Evolutionary conservation across 2,888 invertebrate species (phyloP).

Genomic region (Zaprionus obscuricornis): DNA sequence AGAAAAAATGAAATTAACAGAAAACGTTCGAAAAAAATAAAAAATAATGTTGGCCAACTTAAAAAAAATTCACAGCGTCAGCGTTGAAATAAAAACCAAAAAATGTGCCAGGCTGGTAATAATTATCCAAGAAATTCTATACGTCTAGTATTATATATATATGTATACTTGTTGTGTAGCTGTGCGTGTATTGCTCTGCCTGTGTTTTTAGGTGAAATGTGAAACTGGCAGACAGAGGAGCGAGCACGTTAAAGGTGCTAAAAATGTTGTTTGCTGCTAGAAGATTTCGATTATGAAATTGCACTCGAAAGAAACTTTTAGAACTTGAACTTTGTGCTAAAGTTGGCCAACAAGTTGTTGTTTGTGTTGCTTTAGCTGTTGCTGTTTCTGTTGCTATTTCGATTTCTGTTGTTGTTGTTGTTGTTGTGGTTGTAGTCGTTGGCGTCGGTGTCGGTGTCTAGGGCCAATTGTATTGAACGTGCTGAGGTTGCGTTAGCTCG

Average conservation of each 20-base stretch:
- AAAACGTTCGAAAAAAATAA: conserved; percentile 19
- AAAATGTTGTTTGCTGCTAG: conserved; percentile 39
- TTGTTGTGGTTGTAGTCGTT: not conserved
- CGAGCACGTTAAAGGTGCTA: conserved; percentile 61
- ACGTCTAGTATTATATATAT: conserved; percentile 10
- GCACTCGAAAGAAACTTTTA: too few relatives aligned
- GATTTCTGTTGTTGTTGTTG: not conserved
- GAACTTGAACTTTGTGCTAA: conserved; percentile 38
- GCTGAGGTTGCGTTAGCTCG: conserved; percentile 37
- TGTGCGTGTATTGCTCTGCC: conserved; percentile 10
- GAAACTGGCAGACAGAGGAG: conserved; percentile 38
- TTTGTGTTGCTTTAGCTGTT: conserved; percentile 11
- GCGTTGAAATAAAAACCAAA: conserved; percentile 36
- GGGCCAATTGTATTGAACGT: conserved; percentile 37
- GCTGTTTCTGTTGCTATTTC: conserved; percentile 6
- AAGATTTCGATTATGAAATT: conserved; percentile 60
- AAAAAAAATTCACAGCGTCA: conserved; percentile 57
- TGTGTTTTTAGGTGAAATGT: conserved; percentile 51
- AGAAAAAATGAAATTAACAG: too few relatives aligned
- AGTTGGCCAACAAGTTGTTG: conserved; percentile 39
- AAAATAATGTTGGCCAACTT: conserved; percentile 28
- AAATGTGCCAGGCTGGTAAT: conserved; percentile 56
- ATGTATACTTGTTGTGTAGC: too few relatives aligned
- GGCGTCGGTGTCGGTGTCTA: too few relatives aligned
- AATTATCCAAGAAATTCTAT: conserved; percentile 70